These are phyloP conservation scores for Hypercompe scribonia DNA, from an alignment of 2,888 invertebrate species.

Conservation along the genomic window DNA sequence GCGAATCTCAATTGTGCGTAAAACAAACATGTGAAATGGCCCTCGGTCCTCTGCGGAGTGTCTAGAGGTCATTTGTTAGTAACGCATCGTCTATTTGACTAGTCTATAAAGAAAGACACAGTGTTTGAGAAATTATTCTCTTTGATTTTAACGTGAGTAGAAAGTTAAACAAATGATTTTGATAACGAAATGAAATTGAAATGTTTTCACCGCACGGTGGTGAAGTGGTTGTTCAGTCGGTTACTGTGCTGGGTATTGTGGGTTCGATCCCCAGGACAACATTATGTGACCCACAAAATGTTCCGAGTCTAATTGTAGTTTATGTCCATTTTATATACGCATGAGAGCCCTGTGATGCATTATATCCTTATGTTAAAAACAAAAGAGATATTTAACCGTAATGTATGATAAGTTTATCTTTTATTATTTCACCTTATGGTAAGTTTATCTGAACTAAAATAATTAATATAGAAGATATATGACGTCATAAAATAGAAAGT, in stretches of 20 bases:
- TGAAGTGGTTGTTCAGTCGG: too few species aligned
- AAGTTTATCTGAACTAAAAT: slow-evolving; percentile 1
- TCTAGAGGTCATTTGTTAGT: slow-evolving; percentile 12
- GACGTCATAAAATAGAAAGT: not conserved
- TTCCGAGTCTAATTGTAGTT: too few species aligned
- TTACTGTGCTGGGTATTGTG: too few species aligned
- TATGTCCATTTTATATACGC: too few species aligned
- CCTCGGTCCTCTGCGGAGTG: not conserved
- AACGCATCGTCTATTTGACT: slow-evolving; percentile 4
- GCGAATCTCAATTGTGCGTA: not conserved
- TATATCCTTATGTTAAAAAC: too few species aligned
- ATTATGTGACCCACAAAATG: too few species aligned
- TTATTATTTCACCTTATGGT: too few species aligned
- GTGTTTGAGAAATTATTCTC: not conserved
- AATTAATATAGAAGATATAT: not conserved
- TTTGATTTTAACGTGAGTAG: not conserved
- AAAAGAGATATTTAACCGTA: not conserved
- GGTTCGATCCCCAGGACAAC: too few species aligned
- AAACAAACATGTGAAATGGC: slow-evolving; percentile 7
- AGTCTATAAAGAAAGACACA: not conserved
- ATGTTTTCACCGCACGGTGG: too few species aligned
- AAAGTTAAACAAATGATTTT: not conserved
- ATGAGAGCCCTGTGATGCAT: too few species aligned
- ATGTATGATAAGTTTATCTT: not conserved
- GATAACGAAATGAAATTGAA: not conserved